Percentiles rank a stretch among this genome's conserved stretches.
Conservation (phyloP, 2,113 vertebrate species). For the Crypturellus undulatus region DNA sequence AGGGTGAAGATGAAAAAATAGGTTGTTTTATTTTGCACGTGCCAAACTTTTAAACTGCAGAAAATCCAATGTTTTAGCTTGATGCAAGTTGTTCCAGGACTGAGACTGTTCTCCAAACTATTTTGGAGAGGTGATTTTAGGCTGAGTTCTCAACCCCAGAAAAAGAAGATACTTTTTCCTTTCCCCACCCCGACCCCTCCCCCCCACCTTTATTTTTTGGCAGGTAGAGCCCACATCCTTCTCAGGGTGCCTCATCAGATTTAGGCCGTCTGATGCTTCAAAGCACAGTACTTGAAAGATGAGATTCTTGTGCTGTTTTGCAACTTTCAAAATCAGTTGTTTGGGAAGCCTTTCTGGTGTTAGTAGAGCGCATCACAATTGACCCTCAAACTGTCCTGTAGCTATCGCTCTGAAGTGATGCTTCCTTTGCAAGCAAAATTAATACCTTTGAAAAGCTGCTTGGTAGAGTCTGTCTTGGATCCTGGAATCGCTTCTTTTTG, state of each 20-base stretch:
- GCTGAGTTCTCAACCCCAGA: conserved; percentile 74
- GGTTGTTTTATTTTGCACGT: conserved; percentile 16
- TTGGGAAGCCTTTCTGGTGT: background rate
- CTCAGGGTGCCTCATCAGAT: background rate
- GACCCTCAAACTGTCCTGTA: background rate
- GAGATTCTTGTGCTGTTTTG: background rate
- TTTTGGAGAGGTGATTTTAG: background rate
- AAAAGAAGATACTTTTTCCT: conserved; percentile 47
- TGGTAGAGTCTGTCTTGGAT: background rate
- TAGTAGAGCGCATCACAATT: background rate
- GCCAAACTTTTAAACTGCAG: background rate
- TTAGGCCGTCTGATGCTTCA: background rate
- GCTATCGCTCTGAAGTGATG: background rate
- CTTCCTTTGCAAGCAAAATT: background rate
- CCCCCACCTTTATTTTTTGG: background rate
- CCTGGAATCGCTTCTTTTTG: background rate
- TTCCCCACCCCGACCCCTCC: background rate
- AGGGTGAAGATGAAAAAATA: background rate
- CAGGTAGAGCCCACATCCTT: background rate
- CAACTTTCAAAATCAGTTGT: background rate
- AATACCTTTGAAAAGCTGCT: background rate
- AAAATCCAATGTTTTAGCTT: background rate
- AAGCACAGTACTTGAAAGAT: background rate
- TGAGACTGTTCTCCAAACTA: background rate
- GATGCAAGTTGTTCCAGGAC: background rate